Percentiles rank a stretch among this genome's conserved stretches.
Conservation (phyloP, 2,888 invertebrate genomes). For the Microchrysa polita region DNA sequence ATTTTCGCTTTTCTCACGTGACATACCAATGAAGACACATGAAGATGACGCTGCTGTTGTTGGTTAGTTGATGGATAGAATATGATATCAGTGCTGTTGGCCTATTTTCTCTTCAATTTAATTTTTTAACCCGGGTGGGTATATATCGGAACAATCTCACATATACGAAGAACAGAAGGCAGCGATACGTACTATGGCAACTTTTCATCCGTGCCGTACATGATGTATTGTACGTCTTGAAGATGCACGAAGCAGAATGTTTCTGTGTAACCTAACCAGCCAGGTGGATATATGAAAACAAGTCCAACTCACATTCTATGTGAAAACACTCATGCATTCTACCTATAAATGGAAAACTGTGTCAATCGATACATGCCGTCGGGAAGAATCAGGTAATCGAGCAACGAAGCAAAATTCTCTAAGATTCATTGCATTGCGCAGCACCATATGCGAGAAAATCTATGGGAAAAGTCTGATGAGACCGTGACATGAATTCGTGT, state of each 20-base stretch:
- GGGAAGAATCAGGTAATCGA: not conserved
- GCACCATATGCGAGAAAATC: not conserved
- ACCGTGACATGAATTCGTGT: not conserved
- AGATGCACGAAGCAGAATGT: no score
- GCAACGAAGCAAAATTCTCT: no score
- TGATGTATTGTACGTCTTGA: no score
- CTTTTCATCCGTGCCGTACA: no score
- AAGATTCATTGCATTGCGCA: not conserved
- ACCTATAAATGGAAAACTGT: slow-evolving; percentile 34
- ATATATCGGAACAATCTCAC: no score
- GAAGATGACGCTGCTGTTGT: no score
- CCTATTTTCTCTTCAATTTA: not conserved
- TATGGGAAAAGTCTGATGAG: slow-evolving; percentile 21
- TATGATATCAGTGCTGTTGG: not conserved
- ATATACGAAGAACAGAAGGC: no score
- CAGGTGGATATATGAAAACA: not conserved
- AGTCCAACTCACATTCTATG: not conserved
- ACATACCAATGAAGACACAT: slow-evolving; percentile 23
- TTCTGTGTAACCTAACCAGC: no score
- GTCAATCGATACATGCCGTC: slow-evolving; percentile 29
- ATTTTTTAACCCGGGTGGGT: no score
- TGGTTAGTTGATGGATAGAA: no score
- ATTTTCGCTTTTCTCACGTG: slow-evolving; percentile 14
- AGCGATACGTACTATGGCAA: no score
- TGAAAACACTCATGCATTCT: slow-evolving; percentile 20